Evolutionary conservation across 1,140 invertebrate genomes (phyloP), one percentile per base, ranked within the genome.

Genomic region (Bombyx mandarina): DNA sequence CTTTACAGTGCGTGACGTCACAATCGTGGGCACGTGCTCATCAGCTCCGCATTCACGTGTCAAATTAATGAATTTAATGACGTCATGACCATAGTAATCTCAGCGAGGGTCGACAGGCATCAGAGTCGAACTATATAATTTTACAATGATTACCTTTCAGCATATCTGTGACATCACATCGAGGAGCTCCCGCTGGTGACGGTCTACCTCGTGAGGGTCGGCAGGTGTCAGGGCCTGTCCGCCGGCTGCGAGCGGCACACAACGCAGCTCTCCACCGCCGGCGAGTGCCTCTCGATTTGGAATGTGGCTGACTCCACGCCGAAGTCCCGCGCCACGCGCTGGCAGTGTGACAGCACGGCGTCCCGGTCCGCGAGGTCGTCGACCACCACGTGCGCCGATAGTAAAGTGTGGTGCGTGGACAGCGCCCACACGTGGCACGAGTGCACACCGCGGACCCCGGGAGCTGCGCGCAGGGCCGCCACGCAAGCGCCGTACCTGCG

Each of bases 391-490:
- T 96, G 95, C 4, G 91, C 94, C 56, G 92, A 90, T 35, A 95
- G 80, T 7, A 93, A 90, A 59, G 90, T 90, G 75, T 93, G 91
- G 58, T 93, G 91, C 61, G 93, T 91, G 46, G 94, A 94, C 26
- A 97, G 89, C 10, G 93, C 91, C 95, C 95, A 97, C 35, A 94
- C 90, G 81, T 95, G 91, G 35, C 96, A 79, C 71, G 93, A 93
- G 84, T 97, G 95, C 51, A 96, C 91, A 67, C 93, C 92, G 66
- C 89, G 88, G 18, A 96, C 94, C 12, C 93, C 93, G 9, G 89
- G 73, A 22, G 96, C 80, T 8, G 80, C 81, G 42, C 84, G 78
- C 47, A 96, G 79, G 52, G 91, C 88, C 54, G 75, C 64, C 52
- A 82, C 79, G 49, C 79, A 77, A 52, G 83, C 82, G 26, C 83